A percentile compares a stretch with the other conserved stretches of the same genome.
Evolutionary conservation across 2,797 vertebrate genomes (phyloP).

Genomic region (Buphagus erythrorhynchus): DNA sequence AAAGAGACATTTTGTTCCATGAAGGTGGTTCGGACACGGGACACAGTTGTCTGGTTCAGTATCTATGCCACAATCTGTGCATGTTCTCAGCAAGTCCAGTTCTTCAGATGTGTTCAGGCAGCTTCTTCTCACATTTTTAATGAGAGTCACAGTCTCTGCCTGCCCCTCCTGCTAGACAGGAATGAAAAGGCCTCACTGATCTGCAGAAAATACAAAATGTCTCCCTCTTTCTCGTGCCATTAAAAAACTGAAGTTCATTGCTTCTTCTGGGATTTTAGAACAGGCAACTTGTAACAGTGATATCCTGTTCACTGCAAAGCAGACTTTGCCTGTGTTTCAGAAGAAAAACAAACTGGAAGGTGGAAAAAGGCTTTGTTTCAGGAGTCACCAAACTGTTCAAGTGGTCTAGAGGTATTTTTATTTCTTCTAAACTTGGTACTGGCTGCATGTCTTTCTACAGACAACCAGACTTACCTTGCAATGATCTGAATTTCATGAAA

Average conservation of each 20-base stretch:
- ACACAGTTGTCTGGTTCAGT: not conserved
- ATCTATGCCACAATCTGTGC: not conserved
- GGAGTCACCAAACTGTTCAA: not conserved
- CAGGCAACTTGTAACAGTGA: not conserved
- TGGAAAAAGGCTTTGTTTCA: not conserved
- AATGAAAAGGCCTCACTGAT: not conserved
- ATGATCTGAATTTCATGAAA: not conserved
- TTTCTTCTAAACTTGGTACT: not conserved
- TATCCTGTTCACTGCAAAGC: not conserved
- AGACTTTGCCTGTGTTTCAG: not conserved
- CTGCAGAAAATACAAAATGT: not conserved
- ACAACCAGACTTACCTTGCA: too few species aligned
- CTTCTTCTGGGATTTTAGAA: not conserved
- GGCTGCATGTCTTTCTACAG: rapidly evolving
- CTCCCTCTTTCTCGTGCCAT: not conserved
- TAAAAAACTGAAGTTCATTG: not conserved
- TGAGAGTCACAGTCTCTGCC: not conserved
- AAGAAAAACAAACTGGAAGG: not conserved
- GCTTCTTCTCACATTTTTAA: not conserved
- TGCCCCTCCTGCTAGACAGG: not conserved
- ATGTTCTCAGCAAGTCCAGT: not conserved
- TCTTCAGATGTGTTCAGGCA: not conserved
- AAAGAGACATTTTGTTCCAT: not conserved
- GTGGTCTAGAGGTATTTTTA: not conserved
- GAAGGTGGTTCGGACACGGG: rapidly evolving